These are phyloP conservation scores for Drosophila merina DNA, from an alignment of 2,888 invertebrate species.

Conservation along the genomic window DNA sequence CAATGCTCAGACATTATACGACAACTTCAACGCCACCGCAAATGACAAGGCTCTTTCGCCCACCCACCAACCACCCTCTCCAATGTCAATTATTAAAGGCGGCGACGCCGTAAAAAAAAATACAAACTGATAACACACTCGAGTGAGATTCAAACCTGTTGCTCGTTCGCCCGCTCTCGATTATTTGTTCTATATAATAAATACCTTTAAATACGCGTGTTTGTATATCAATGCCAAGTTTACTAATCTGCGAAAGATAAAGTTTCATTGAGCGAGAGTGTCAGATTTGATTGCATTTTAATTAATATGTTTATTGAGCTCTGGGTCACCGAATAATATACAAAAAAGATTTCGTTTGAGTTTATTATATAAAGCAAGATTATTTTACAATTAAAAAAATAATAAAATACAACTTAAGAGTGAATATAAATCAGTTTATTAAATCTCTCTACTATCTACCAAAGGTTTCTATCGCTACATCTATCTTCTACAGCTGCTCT, in stretches of 20 bases:
- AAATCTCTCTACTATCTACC: too few relatives aligned
- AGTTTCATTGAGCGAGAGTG: conserved; percentile 25
- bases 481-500: too few relatives aligned
- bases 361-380: too few relatives aligned
- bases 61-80: conserved; percentile 11
- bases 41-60: conserved; percentile 25
- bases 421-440: too few relatives aligned
- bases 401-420: too few relatives aligned
- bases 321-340: background rate
- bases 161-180: background rate
- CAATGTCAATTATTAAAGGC: conserved; percentile 40
- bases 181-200: background rate
- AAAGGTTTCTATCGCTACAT: too few relatives aligned
- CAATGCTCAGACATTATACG: background rate
- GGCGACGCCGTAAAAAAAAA: background rate
- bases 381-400: too few relatives aligned
- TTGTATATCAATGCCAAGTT: conserved; percentile 5
- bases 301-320: conserved; percentile 20
- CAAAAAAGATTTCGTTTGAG: background rate
- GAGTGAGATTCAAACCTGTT: conserved; percentile 24
- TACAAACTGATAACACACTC: conserved; percentile 3
- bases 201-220: background rate
- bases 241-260: conserved; percentile 22
- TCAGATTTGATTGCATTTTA: conserved; percentile 14
- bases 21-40: conserved; percentile 23